Base-by-base conservation (phyloP, 2,888 invertebrate species). In the Vanessa cardui region DNA sequence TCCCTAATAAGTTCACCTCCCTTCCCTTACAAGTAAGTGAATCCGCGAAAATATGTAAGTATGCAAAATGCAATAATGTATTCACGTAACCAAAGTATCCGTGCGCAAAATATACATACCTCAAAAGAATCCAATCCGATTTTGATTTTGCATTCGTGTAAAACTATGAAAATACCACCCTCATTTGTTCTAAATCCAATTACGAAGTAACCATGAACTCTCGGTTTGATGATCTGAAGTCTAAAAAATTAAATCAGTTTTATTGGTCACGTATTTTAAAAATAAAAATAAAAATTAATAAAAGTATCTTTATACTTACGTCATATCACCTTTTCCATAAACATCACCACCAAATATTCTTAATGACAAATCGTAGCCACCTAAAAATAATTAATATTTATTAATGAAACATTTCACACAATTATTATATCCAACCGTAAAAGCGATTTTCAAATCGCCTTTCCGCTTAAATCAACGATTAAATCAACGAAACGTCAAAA, bases 261-360 rank as follows among this genome's bases (percentile, higher is more conserved):
- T 1, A 39, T 39, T 39, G 9, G 9, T 33, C 9, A 33, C 9
- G 33, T 33, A 33, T 33, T 8, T 33, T 8, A 33, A 33, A 33
- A 8, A 33, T 8, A 12, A 39, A 12, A 39, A 12, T n/a, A 39
- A 9, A 49, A 49, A 58, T 7, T 20, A 16, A 18, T 12, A 56
- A 39, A 44, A 33, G 26, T 26, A 26, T 26, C 5, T 26, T 5
- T 1, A 26, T 50, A 78, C 79, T 80, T 72, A 85, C 84, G 78
- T 80, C 18, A 79, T 77, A 16, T 78, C 74, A 6, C 85, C 85
- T 12, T 73, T 77, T 46, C 85, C 85, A 50, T 78, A 85, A 9
- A 85, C 47, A 9, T 73, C 69, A 0, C 74, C 70, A 6, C 81
- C 83, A 1, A 79, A 62, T 1, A 76, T 72, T 6, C 64, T 50